Evolutionary conservation across 1,140 invertebrate genomes (phyloP).

Genomic region (Mycetomoellerius zeteki): DNA sequence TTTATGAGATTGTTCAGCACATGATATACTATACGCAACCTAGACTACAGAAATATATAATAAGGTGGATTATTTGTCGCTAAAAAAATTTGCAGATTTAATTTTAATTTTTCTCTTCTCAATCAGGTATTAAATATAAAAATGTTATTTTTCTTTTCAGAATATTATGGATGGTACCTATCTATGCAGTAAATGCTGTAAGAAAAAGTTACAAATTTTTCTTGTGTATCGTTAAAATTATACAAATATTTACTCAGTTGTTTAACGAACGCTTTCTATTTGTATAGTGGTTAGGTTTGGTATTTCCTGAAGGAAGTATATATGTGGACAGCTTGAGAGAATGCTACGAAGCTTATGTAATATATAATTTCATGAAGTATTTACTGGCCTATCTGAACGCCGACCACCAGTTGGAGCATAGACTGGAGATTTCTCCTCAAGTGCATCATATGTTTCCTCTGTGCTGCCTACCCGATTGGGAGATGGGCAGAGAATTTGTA

Average conservation of each 20-base stretch:
- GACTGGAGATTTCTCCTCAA: slow-evolving; percentile 94
- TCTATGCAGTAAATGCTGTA: slow-evolving; percentile 98
- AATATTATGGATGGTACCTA: slow-evolving; percentile 99
- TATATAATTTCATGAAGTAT: slow-evolving; percentile 99
- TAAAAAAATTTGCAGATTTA: not conserved
- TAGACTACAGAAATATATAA: slow-evolving; percentile 97
- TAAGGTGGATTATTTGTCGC: slow-evolving; percentile 88
- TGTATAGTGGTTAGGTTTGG: slow-evolving; percentile 93
- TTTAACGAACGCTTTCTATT: slow-evolving; percentile 62
- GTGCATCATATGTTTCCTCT: slow-evolving; percentile 95
- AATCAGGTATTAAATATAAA: slow-evolving; percentile 16
- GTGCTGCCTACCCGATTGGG: slow-evolving; percentile 94
- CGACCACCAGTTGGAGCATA: slow-evolving; percentile 93
- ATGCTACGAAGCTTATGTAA: slow-evolving; percentile 98
- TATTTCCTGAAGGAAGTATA: slow-evolving; percentile 94
- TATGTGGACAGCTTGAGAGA: slow-evolving; percentile 97
- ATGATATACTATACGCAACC: slow-evolving; percentile 97
- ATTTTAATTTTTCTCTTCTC: not conserved
- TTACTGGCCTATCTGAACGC: slow-evolving; percentile 96
- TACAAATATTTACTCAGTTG: not conserved
- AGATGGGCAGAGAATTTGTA: slow-evolving; percentile 96
- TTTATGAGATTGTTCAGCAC: slow-evolving; percentile 98
- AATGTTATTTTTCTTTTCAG: slow-evolving; percentile 87
- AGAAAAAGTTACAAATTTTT: slow-evolving; percentile 84
- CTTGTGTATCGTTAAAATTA: slow-evolving; percentile 2